Conservation (phyloP, 2,113 vertebrate species). For the Gallinago paraguaiae region DNA sequence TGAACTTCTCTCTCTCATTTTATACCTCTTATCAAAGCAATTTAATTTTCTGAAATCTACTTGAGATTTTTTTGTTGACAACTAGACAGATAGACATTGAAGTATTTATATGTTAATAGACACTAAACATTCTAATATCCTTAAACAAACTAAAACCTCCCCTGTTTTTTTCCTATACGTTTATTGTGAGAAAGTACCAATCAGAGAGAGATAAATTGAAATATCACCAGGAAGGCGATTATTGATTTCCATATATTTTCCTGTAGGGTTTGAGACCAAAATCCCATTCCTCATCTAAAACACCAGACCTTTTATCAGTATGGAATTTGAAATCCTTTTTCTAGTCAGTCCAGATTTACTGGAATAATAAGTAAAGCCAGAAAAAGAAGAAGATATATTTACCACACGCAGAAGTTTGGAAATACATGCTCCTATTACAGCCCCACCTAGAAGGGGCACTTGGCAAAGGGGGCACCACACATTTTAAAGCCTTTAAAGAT, state of each 20-base stretch:
- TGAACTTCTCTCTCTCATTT: neutral
- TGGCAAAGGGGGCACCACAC: neutral
- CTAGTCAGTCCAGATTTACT: neutral
- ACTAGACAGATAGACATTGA: neutral
- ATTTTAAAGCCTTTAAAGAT: neutral
- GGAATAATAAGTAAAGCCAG: neutral
- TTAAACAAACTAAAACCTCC: neutral
- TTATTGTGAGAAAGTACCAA: neutral
- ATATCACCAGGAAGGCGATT: neutral
- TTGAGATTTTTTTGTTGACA: neutral
- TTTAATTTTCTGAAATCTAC: neutral
- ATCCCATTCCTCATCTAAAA: neutral
- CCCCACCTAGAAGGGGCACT: neutral
- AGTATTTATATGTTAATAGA: neutral
- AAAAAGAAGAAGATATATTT: neutral
- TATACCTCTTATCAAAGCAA: neutral
- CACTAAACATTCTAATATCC: neutral
- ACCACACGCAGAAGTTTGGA: neutral
- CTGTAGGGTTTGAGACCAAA: neutral
- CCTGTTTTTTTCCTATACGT: accelerated
- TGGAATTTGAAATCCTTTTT: neutral
- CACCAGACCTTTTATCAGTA: neutral
- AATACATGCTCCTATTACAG: neutral
- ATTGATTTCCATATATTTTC: neutral
- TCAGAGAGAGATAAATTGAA: neutral